A percentile compares a stretch with the other conserved stretches of the same genome.
phyloP scores from a whole-genome alignment of 2,113 vertebrate species.

The Erpornis zantholeuca region DNA sequence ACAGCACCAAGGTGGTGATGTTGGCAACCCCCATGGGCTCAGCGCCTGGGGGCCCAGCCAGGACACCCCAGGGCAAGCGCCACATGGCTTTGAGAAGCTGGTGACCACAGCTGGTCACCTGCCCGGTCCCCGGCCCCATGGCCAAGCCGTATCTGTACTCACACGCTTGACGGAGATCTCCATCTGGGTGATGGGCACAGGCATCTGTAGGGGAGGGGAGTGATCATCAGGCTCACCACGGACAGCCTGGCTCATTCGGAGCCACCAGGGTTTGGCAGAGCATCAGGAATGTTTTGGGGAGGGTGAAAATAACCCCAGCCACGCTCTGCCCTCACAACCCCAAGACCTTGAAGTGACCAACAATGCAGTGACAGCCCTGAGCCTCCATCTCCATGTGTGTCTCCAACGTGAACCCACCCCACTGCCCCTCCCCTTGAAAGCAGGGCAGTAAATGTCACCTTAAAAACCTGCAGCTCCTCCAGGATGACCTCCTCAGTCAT shows the following conservation, averaged over 20 bases:
- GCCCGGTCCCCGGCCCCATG: rapidly evolving
- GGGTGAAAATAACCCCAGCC: not conserved
- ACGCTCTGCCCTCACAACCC: not conserved
- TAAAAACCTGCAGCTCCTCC: conserved; percentile 94
- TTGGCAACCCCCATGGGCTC: not conserved
- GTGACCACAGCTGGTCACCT: not conserved
- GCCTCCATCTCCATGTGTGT: rapidly evolving
- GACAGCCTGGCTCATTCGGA: rapidly evolving
- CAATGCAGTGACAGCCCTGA: not conserved
- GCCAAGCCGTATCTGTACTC: not conserved
- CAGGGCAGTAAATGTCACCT: conserved; percentile 67
- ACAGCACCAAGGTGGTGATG: not conserved
- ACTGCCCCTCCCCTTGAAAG: not conserved
- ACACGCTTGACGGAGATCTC: conserved; percentile 95
- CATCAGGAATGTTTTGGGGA: not conserved
- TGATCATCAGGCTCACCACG: rapidly evolving
- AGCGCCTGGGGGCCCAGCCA: rapidly evolving
- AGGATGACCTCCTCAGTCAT: conserved; percentile 84
- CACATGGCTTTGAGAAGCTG: not conserved
- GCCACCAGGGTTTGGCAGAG: rapidly evolving
- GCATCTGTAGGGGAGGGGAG: conserved; percentile 66
- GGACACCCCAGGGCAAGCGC: not conserved
- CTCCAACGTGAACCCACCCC: not conserved
- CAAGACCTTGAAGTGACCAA: not conserved
- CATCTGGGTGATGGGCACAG: conserved; percentile 87